A percentile compares a stretch with the other conserved stretches of the same genome.
phyloP scores from a whole-genome alignment of 2,888 invertebrate genomes.

The Bruchidius siliquastri region DNA sequence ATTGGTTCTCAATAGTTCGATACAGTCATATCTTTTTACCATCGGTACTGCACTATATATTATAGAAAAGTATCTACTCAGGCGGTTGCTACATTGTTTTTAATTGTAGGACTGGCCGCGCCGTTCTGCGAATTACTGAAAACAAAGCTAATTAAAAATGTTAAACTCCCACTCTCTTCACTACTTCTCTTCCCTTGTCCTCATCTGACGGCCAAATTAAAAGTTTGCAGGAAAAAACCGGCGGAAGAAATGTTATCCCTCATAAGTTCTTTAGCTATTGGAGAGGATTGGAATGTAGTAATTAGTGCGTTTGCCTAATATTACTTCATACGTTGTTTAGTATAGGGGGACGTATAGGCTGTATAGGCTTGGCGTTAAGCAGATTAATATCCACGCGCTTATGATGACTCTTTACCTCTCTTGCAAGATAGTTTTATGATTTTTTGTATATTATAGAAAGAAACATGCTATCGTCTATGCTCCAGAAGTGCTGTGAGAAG shows the following conservation, averaged over 20 bases:
- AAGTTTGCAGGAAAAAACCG: slow-evolving; percentile 10
- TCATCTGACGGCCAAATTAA: slow-evolving; percentile 12
- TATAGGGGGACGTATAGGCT: too few relatives aligned
- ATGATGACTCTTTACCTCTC: too few relatives aligned
- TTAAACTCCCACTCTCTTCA: slow-evolving; percentile 7
- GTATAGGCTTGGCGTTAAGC: too few relatives aligned
- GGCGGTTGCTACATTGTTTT: slow-evolving; percentile 10
- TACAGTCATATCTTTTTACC: neutral
- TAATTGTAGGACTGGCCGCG: slow-evolving; percentile 10
- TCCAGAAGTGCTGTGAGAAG: too few relatives aligned
- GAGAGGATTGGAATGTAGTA: neutral
- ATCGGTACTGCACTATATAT: neutral
- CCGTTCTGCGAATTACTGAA: slow-evolving; percentile 11
- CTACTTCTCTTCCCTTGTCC: neutral
- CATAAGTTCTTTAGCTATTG: neutral
- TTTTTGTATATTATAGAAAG: too few relatives aligned
- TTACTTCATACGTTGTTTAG: neutral
- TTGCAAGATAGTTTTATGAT: too few relatives aligned
- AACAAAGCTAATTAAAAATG: slow-evolving; percentile 24
- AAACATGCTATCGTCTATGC: too few relatives aligned
- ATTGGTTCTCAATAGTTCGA: too few relatives aligned
- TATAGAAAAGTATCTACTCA: neutral
- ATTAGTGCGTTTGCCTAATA: neutral
- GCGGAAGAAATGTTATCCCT: neutral
- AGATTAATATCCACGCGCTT: too few relatives aligned